phyloP scores from a whole-genome alignment of 2,888 invertebrate species.

The Drosophila crucigera region DNA sequence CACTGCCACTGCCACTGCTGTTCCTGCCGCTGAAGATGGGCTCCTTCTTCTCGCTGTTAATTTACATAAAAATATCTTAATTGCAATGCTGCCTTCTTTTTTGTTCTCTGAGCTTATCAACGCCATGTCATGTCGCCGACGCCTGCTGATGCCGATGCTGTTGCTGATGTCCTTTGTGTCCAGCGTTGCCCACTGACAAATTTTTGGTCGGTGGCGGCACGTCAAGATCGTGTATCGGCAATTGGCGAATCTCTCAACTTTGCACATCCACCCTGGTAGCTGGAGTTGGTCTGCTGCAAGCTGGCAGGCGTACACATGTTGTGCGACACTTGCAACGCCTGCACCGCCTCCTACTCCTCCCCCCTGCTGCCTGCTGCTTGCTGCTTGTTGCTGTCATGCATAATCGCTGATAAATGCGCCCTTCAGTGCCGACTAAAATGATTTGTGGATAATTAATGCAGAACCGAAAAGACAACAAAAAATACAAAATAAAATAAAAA shows the following conservation, averaged over 20 bases:
- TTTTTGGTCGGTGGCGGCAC: conserved; percentile 54
- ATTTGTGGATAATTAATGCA: conserved; percentile 82
- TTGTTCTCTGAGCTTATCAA: conserved; percentile 57
- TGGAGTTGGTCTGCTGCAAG: conserved; percentile 10
- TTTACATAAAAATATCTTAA: conserved; percentile 82
- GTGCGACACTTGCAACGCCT: conserved; percentile 63
- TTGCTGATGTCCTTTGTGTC: conserved; percentile 12
- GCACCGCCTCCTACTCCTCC: conserved; percentile 8
- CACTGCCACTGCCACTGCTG: not conserved
- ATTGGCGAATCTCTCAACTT: conserved; percentile 22
- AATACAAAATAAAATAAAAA: not conserved
- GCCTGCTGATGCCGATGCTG: conserved; percentile 21
- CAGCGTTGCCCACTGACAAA: conserved; percentile 57
- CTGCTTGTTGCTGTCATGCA: conserved; percentile 53
- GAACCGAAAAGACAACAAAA: conserved; percentile 29
- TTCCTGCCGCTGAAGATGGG: conserved; percentile 1
- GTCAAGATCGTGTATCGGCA: conserved; percentile 58
- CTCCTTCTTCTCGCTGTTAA: conserved; percentile 51
- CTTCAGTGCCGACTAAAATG: conserved; percentile 77
- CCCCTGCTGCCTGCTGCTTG: not conserved
- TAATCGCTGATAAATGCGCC: conserved; percentile 79
- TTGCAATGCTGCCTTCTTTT: conserved; percentile 54
- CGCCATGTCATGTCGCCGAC: conserved; percentile 71
- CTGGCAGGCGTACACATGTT: conserved; percentile 68
- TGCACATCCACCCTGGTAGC: conserved; percentile 29